A percentile compares a stretch with the other conserved stretches of the same genome.
Evolutionary conservation across 2,888 invertebrate genomes (phyloP).

Genomic region (Camponotus fellah): DNA sequence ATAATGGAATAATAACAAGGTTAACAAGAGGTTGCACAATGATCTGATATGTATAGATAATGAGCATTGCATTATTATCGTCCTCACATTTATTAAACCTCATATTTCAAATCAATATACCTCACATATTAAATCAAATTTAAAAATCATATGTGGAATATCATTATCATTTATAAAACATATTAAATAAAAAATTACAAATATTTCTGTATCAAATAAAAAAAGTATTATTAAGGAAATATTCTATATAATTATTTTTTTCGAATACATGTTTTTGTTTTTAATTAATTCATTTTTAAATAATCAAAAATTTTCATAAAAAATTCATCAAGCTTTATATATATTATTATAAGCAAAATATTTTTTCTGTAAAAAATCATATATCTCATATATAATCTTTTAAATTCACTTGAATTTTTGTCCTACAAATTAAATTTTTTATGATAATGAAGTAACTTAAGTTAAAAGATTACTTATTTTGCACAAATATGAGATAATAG

Average conservation of each 20-base stretch:
- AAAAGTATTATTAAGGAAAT: not conserved
- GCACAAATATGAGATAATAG: slow-evolving; percentile 18
- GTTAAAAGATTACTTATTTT: slow-evolving; percentile 44
- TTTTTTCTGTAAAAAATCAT: not conserved
- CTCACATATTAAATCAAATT: not conserved
- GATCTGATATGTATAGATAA: slow-evolving; percentile 16
- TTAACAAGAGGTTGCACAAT: slow-evolving; percentile 42
- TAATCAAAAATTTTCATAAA: not conserved
- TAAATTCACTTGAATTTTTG: slow-evolving; percentile 8
- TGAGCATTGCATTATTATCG: not conserved
- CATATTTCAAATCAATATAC: no score
- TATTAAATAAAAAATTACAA: not conserved
- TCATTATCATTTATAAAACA: not conserved
- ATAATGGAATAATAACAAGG: slow-evolving; percentile 52
- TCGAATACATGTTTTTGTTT: not conserved
- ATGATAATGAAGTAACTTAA: slow-evolving; percentile 7
- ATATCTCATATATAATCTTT: not conserved
- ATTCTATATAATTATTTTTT: not conserved
- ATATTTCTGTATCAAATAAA: not conserved
- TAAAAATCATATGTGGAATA: not conserved
- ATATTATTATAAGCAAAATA: not conserved
- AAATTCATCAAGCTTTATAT: not conserved
- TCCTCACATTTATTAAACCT: not conserved
- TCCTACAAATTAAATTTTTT: not conserved
- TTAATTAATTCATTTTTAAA: not conserved